Evolutionary conservation across 2,888 invertebrate genomes (phyloP).

Genomic region (Tuta absoluta): DNA sequence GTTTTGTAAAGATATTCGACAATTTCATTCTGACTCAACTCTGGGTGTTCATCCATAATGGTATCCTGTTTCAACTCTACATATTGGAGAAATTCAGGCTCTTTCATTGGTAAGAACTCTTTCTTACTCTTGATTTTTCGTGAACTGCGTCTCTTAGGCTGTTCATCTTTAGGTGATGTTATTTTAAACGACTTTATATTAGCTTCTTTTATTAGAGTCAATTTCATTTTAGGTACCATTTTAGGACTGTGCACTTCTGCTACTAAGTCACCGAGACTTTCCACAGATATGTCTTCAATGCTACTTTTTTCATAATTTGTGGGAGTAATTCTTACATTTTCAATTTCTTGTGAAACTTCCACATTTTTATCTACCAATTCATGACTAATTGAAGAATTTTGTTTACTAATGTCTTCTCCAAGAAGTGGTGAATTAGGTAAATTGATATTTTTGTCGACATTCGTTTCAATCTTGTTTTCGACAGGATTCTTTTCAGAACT

Average conservation of each 20-base stretch:
- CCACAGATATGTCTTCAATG: background rate
- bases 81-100: constrained; percentile 72
- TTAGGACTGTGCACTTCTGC: background rate
- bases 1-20: constrained; percentile 71
- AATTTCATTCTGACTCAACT: constrained; percentile 67
- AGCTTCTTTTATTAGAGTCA: constrained; percentile 12
- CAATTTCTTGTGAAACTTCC: background rate
- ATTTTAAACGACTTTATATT: background rate
- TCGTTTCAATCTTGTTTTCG: background rate
- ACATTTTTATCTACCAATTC: background rate
- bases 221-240: constrained; percentile 1
- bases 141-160: background rate
- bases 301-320: background rate
- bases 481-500: background rate
- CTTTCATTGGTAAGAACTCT: constrained; percentile 38
- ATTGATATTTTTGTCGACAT: background rate
- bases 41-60: constrained; percentile 73
- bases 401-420: background rate
- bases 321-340: background rate
- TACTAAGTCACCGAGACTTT: background rate
- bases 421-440: background rate
- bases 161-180: background rate
- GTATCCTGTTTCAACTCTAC: constrained; percentile 70
- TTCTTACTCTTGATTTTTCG: constrained; percentile 1
- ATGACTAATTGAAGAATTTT: background rate